These are phyloP conservation scores for Aphis craccivora DNA, from an alignment of 1,140 invertebrate species.

Conservation along the genomic window DNA sequence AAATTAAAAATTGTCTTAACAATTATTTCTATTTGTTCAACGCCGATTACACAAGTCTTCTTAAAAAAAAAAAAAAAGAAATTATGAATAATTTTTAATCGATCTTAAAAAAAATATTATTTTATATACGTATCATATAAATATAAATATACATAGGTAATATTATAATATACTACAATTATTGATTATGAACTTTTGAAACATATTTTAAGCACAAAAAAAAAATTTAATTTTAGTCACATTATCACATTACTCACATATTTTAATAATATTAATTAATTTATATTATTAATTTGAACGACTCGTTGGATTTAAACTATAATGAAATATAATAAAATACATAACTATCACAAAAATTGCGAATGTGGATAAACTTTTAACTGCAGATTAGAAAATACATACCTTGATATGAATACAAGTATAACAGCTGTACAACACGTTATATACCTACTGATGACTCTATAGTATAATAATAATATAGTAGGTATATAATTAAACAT, in stretches of 20 bases:
- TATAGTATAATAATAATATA: too few relatives aligned
- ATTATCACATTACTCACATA: not conserved
- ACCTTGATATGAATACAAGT: not conserved
- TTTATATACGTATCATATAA: too few relatives aligned
- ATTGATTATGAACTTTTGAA: not conserved
- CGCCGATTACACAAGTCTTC: not conserved
- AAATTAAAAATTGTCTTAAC: not conserved
- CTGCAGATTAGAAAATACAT: not conserved
- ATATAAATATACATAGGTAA: too few relatives aligned
- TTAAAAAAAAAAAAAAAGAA: not conserved
- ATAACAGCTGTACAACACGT: not conserved
- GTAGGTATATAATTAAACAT: too few relatives aligned
- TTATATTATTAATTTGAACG: not conserved
- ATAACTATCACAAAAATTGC: not conserved
- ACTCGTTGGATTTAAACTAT: not conserved
- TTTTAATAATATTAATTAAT: too few relatives aligned
- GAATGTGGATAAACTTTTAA: not conserved
- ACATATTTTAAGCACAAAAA: not conserved
- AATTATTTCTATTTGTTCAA: not conserved
- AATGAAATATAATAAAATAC: not conserved
- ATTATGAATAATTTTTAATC: not conserved
- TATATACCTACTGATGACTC: not conserved
- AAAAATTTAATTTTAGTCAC: not conserved
- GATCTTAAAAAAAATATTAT: too few relatives aligned
- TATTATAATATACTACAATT: not conserved